Conservation (phyloP, 1,140 invertebrate species). For the Zaprionus taronus region DNA sequence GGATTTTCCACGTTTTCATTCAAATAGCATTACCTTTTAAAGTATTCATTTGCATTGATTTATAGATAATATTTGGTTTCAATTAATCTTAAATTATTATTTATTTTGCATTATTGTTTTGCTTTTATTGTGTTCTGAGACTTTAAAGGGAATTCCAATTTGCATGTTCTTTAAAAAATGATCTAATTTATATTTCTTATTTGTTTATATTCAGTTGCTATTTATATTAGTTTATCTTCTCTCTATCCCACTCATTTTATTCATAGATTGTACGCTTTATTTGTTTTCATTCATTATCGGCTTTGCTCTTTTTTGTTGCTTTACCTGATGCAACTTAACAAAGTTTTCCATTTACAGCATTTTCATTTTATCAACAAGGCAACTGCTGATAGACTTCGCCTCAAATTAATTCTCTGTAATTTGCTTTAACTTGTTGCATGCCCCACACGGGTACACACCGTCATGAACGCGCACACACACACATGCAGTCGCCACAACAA, state of each 20-base stretch:
- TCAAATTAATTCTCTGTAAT: conserved; percentile 12
- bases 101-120: neutral
- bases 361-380: neutral
- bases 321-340: neutral
- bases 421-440: conserved; percentile 40
- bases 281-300: neutral
- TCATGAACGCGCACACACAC: neutral
- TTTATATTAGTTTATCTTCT: neutral
- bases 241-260: neutral
- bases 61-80: too few species aligned
- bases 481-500: neutral
- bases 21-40: neutral
- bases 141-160: neutral
- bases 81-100: neutral
- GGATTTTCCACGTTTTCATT: too few species aligned
- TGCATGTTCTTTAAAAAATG: neutral
- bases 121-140: too few species aligned
- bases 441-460: conserved; percentile 2
- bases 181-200: neutral
- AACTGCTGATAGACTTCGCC: neutral
- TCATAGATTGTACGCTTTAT: neutral
- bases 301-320: neutral
- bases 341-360: neutral
- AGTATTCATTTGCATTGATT: neutral
- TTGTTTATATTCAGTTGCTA: neutral